Evolutionary conservation across 2,797 vertebrate genomes (phyloP).

Genomic region (Bovichtus diacanthus): DNA sequence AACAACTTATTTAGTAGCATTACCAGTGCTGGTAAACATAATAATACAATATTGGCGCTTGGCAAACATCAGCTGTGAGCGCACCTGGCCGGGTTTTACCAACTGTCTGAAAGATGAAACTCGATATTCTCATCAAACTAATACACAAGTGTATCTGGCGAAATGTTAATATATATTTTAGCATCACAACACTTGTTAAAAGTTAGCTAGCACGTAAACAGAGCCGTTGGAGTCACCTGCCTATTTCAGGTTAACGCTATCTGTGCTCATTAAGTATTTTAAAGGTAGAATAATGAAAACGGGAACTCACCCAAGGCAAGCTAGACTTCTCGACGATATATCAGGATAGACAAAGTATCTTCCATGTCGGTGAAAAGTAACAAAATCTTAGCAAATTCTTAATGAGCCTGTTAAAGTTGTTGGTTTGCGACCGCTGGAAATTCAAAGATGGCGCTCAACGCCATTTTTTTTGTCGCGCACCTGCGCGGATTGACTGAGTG

Average conservation of each 20-base stretch:
- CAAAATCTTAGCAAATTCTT: fast-evolving
- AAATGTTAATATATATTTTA: not conserved
- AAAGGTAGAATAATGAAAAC: not conserved
- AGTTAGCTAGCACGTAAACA: not conserved
- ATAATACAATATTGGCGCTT: not conserved
- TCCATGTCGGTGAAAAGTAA: fast-evolving
- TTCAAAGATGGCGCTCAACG: not conserved
- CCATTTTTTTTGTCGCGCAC: conserved; percentile 10
- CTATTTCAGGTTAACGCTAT: not conserved
- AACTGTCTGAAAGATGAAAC: not conserved
- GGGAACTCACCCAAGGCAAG: not conserved
- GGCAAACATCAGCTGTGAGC: not conserved
- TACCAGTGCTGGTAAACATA: not conserved
- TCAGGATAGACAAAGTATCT: fast-evolving
- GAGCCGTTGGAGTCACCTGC: fast-evolving
- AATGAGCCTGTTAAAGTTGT: fast-evolving
- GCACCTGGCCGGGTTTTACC: not conserved
- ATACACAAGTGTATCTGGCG: not conserved
- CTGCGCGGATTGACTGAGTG: not conserved
- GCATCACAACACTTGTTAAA: too few relatives aligned
- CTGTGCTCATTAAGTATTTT: not conserved
- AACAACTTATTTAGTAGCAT: not conserved
- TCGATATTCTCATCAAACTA: not conserved
- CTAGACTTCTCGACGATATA: not conserved
- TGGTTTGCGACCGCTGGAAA: not conserved